Conservation (phyloP, 2,113 vertebrate genomes). For the Pantherophis guttatus region DNA sequence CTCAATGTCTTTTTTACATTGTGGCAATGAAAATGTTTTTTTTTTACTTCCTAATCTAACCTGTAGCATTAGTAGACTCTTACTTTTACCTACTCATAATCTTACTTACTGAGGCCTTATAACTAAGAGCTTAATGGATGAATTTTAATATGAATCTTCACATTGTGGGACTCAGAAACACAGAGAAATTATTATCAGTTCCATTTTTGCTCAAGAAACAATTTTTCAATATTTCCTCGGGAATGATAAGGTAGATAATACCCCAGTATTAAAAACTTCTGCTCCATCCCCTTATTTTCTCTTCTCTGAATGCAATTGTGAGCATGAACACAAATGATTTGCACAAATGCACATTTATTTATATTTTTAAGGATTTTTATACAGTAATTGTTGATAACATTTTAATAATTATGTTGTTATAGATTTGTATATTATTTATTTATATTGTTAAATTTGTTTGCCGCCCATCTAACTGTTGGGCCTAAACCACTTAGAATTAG, state of each 20-base stretch:
- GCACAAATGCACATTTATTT: neutral
- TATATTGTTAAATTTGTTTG: no score
- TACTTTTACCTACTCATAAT: neutral
- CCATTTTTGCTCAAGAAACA: neutral
- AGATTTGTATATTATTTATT: neutral
- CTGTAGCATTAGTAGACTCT: neutral
- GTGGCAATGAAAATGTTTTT: neutral
- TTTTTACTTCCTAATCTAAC: neutral
- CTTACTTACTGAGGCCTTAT: neutral
- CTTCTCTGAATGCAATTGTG: neutral
- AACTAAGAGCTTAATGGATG: neutral
- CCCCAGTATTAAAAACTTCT: neutral
- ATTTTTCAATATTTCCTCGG: neutral
- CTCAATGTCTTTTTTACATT: no score
- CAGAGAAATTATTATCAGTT: neutral
- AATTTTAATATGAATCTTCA: neutral
- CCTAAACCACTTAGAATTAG: neutral
- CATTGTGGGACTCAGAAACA: neutral
- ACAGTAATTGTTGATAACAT: neutral
- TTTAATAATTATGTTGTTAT: neutral
- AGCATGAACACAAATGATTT: neutral
- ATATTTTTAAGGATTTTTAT: neutral
- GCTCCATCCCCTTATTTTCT: neutral
- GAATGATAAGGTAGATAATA: neutral
- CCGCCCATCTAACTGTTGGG: no score